A percentile compares a stretch with the other conserved stretches of the same genome.
Conservation (phyloP, 2,888 invertebrate genomes). For the Synergus umbraculus region DNA sequence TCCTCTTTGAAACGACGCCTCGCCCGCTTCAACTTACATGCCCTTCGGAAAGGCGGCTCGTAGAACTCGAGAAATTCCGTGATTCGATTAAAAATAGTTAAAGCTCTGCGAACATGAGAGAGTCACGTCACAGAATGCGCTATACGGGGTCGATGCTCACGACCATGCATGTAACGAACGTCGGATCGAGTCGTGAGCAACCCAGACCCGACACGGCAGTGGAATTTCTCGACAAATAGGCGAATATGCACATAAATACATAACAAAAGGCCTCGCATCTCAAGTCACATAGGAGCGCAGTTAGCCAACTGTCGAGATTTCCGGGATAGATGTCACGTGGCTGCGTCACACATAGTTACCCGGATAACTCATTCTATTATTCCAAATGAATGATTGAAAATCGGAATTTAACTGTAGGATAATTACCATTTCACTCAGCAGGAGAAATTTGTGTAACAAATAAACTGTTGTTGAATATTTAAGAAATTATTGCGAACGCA, state of each 20-base stretch:
- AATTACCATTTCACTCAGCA: no score
- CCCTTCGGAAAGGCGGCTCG: conserved; percentile 42
- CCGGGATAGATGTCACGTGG: conserved; percentile 48
- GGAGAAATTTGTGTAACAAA: no score
- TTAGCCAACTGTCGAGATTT: conserved; percentile 44
- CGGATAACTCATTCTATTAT: conserved; percentile 52
- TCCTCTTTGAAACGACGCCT: conserved; percentile 32
- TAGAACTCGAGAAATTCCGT: conserved; percentile 43
- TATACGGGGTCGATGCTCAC: conserved; percentile 62
- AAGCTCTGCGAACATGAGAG: conserved; percentile 40
- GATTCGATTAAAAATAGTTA: conserved; percentile 40
- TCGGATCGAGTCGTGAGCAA: conserved; percentile 65
- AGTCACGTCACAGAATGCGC: conserved; percentile 38
- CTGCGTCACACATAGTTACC: conserved; percentile 39
- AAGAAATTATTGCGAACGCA: not conserved
- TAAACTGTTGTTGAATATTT: not conserved
- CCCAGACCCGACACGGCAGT: conserved; percentile 66
- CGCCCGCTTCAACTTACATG: conserved; percentile 45
- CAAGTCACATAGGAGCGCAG: conserved; percentile 42
- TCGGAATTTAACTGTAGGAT: not conserved
- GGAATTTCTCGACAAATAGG: conserved; percentile 72
- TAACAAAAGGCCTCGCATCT: conserved; percentile 60
- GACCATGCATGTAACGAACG: conserved; percentile 62
- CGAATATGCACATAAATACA: conserved; percentile 72
- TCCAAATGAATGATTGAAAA: conserved; percentile 30